phyloP scores from a whole-genome alignment of 2,888 invertebrate species.

The Germaria angustata region DNA sequence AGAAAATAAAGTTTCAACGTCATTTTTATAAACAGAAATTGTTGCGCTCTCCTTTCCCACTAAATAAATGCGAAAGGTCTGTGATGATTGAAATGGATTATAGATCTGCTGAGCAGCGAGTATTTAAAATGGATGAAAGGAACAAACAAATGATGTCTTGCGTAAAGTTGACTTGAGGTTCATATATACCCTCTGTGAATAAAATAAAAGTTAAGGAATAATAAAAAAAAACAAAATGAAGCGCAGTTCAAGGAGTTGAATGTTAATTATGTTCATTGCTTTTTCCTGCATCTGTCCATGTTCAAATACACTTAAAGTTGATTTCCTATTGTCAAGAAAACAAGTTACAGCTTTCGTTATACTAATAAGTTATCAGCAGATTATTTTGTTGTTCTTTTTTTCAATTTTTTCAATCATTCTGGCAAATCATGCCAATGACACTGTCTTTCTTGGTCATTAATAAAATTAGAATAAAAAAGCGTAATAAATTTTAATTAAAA shows the following conservation, averaged over 20 bases:
- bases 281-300: not conserved
- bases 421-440: not conserved
- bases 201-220: not conserved
- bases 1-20: conserved; percentile 1
- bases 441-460: not conserved
- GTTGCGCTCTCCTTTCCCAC: not conserved
- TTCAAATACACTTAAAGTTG: not conserved
- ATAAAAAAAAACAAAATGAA: not conserved
- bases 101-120: not conserved
- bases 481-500: conserved; percentile 40
- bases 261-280: conserved; percentile 68
- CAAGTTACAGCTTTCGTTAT: not conserved
- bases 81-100: conserved; percentile 30
- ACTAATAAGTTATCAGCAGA: not conserved
- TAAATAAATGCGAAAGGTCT: conserved; percentile 14
- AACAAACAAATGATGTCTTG: conserved; percentile 7
- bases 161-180: conserved; percentile 33
- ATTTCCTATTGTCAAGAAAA: not conserved
- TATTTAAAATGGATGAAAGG: not conserved
- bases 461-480: not conserved
- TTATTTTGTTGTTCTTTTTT: not conserved
- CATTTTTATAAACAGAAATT: conserved; percentile 5
- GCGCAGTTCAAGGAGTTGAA: conserved; percentile 30
- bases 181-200: not conserved
- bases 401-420: not conserved